phyloP scores from a whole-genome alignment of 1,140 invertebrate genomes.

The Manduca sexta region DNA sequence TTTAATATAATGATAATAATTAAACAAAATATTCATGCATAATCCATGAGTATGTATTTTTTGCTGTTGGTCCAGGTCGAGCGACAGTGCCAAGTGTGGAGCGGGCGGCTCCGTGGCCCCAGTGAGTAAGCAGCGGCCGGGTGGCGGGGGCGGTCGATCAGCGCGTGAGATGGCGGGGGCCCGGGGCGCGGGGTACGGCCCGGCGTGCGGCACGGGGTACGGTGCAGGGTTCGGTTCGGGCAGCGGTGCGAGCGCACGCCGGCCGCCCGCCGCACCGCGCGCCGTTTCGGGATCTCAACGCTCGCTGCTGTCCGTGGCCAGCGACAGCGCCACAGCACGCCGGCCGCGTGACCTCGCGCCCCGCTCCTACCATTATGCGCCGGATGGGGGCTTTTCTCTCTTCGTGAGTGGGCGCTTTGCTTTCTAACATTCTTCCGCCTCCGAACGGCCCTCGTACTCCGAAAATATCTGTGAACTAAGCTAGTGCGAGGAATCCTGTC shows the following conservation, averaged over 20 bases:
- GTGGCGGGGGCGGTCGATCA: slow-evolving; percentile 12
- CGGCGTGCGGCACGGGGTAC: slow-evolving; percentile 16
- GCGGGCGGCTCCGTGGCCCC: slow-evolving; percentile 46
- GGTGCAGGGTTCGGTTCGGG: slow-evolving; percentile 17
- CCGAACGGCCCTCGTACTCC: slow-evolving; percentile 32
- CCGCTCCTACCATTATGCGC: slow-evolving; percentile 44
- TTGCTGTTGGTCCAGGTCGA: slow-evolving; percentile 43
- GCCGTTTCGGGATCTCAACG: slow-evolving; percentile 52
- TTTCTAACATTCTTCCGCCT: slow-evolving; percentile 63
- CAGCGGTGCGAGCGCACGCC: slow-evolving; percentile 25
- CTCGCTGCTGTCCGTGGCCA: slow-evolving; percentile 64
- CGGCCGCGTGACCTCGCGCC: slow-evolving; percentile 54
- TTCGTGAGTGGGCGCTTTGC: slow-evolving; percentile 73
- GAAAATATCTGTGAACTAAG: neutral
- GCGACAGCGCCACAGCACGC: slow-evolving; percentile 64
- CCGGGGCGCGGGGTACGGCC: slow-evolving; percentile 9
- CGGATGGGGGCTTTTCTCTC: slow-evolving; percentile 66
- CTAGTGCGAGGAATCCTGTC: too few species aligned
- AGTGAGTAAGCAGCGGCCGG: slow-evolving; percentile 65
- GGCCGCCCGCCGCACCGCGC: slow-evolving; percentile 37
- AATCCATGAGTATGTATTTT: neutral
- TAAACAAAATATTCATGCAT: too few species aligned
- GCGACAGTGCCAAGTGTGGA: slow-evolving; percentile 69
- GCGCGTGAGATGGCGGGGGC: slow-evolving; percentile 16
- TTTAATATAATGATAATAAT: too few species aligned